These are phyloP conservation scores for Gastrophryne carolinensis DNA, from an alignment of 2,797 vertebrate species.

Conservation along the genomic window DNA sequence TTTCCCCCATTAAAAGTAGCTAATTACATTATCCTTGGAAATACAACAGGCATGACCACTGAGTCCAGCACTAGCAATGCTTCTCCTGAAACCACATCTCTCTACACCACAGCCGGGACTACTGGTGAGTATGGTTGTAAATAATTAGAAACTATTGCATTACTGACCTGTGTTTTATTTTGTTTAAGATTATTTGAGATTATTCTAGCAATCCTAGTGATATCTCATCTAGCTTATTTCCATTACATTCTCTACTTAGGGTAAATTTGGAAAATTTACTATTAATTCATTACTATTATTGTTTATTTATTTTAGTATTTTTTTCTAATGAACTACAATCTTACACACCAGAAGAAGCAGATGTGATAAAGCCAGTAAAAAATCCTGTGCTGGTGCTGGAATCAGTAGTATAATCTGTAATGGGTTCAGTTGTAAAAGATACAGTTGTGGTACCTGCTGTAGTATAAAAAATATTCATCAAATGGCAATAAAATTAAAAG, in stretches of 20 bases:
- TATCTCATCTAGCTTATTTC: no score
- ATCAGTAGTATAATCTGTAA: neutral
- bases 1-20: no score
- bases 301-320: no score
- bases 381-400: fast-evolving
- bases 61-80: neutral
- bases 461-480: no score
- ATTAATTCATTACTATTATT: no score
- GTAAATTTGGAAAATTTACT: neutral
- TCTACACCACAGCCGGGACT: no score
- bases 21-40: no score
- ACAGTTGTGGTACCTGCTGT: neutral
- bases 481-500: no score
- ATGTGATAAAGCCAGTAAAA: neutral
- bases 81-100: no score
- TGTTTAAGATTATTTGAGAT: neutral
- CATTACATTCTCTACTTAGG: neutral
- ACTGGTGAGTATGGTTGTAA: neutral
- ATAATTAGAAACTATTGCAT: neutral
- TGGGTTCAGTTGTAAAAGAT: neutral
- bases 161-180: no score
- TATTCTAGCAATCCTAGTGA: neutral
- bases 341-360: neutral
- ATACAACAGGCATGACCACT: neutral
- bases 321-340: neutral